These are phyloP conservation scores for Palythoa grandiflora DNA, from an alignment of 92 coral and sea anemone genomes.

Conservation along the genomic window DNA sequence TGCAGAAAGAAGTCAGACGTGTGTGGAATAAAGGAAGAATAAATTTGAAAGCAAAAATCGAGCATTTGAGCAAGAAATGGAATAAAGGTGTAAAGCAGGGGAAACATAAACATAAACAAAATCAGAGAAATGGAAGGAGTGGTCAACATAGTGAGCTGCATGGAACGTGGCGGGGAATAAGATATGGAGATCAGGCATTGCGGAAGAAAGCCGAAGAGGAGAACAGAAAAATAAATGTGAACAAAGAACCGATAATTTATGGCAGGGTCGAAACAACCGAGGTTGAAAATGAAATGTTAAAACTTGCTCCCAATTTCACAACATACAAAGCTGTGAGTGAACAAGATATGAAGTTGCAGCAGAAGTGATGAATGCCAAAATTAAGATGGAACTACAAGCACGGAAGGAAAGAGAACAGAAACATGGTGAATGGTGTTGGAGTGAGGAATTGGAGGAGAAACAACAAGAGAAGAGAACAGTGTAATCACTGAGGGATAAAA, in stretches of 20 bases:
- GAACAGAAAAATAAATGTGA: slow-evolving; percentile 2
- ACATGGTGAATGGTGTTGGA: neutral
- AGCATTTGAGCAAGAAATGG: neutral
- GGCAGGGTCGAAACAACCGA: neutral
- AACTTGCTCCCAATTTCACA: slow-evolving; percentile 18
- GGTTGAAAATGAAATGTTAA: neutral
- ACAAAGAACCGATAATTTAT: slow-evolving; percentile 15
- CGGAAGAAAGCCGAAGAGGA: slow-evolving; percentile 5
- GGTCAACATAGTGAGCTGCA: neutral
- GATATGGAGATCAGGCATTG: neutral
- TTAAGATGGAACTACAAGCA: slow-evolving; percentile 9
- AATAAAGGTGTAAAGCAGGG: slow-evolving; percentile 20
- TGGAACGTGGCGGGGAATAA: slow-evolving; percentile 12
- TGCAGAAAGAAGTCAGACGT: slow-evolving; percentile 32
- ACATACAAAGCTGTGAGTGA: slow-evolving; percentile 24
- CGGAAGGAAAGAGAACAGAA: neutral
- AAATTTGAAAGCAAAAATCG: slow-evolving; percentile 2
- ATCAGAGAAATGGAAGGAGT: slow-evolving; percentile 3
- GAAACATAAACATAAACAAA: slow-evolving; percentile 13
- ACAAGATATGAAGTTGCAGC: slow-evolving; percentile 1
- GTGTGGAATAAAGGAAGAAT: slow-evolving; percentile 21
- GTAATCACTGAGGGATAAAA: neutral
- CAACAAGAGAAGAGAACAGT: slow-evolving; percentile 20
- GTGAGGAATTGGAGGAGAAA: slow-evolving; percentile 16
- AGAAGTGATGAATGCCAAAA: slow-evolving; percentile 5